Base-by-base conservation (phyloP, 2,888 invertebrate genomes). In the Melinopterus prodromus region DNA sequence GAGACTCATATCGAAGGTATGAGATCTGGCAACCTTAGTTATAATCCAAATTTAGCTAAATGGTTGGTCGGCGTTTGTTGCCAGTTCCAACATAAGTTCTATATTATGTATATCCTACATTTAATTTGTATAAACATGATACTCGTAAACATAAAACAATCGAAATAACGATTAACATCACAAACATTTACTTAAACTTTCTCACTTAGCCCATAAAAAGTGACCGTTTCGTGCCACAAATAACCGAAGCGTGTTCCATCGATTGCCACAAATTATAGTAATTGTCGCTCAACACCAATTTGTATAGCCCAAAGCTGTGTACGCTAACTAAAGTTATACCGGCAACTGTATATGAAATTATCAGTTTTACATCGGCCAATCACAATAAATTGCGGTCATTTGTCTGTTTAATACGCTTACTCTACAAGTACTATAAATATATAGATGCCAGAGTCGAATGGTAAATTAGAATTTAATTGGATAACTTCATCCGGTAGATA, bases 241-340 rank as follows among this genome's bases (percentile, higher is more conserved):
- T 12, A 53, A 53, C 53, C 12, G 5, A 53, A 53, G 53, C 53
- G 53, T 53, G 53, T 4, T 53, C 7, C 53, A 53, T 53, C 53
- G 53, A 53, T 53, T 53, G 53, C 53, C 53, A 53, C 53, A 53
- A 53, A 53, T 53, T 53, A 53, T 53, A 53, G 53, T 53, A 53
- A 53, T 53, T 6, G 53, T 6, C 53, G 53, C 53, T 53, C 12
- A 53, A 53, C 53, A 53, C 53, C 53, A 53, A 53, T 53, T 53
- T 53, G 53, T 53, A 53, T 53, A 53, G 53, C 12, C 53, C 9
- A 53, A 1, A 53, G 53, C 53, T 26, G 26, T 26, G 26, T 2
- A 1, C 26, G 3, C 26, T 26, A 26, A 26, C 26, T 53, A 53
- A 53, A 53, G 9, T 53, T 3, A 53, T 1, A 53, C 53, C 53